Evolutionary conservation across 2,888 invertebrate species (phyloP).

Genomic region (Plagodis dolabraria): DNA sequence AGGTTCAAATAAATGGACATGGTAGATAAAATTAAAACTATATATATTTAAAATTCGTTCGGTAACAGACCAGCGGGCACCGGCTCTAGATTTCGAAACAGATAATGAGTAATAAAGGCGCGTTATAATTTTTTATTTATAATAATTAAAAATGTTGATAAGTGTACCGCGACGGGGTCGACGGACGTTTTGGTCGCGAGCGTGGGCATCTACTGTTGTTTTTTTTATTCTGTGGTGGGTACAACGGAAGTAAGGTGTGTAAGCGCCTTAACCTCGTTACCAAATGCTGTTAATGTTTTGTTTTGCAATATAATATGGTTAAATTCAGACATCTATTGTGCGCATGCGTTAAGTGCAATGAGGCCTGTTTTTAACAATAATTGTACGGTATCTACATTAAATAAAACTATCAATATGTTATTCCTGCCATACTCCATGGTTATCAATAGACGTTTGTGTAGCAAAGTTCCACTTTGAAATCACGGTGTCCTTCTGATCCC

Average conservation of each 20-base stretch:
- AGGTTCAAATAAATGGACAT: slow-evolving; percentile 60
- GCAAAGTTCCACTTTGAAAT: too few relatives aligned
- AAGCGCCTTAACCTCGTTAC: slow-evolving; percentile 14
- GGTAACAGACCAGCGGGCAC: slow-evolving; percentile 46
- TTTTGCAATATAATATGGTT: background rate
- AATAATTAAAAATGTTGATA: slow-evolving; percentile 73
- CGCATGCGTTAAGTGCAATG: too few relatives aligned
- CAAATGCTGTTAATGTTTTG: slow-evolving; percentile 28
- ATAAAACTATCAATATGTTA: too few relatives aligned
- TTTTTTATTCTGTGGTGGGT: too few relatives aligned
- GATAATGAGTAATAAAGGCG: slow-evolving; percentile 67
- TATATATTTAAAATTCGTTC: slow-evolving; percentile 39
- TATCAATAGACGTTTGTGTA: too few relatives aligned
- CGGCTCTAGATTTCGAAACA: slow-evolving; percentile 59
- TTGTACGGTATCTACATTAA: too few relatives aligned
- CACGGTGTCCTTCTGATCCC: too few relatives aligned
- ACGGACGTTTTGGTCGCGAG: slow-evolving; percentile 58
- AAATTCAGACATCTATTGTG: too few relatives aligned
- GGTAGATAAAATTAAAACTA: slow-evolving; percentile 67
- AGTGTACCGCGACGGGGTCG: slow-evolving; percentile 78
- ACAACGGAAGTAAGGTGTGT: slow-evolving; percentile 22
- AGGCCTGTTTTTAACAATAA: too few relatives aligned
- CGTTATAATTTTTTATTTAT: slow-evolving; percentile 71
- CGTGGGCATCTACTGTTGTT: slow-evolving; percentile 13
- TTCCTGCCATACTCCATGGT: too few relatives aligned